Evolutionary conservation across 2,797 vertebrate genomes (phyloP).

Genomic region (Spinus pinus): DNA sequence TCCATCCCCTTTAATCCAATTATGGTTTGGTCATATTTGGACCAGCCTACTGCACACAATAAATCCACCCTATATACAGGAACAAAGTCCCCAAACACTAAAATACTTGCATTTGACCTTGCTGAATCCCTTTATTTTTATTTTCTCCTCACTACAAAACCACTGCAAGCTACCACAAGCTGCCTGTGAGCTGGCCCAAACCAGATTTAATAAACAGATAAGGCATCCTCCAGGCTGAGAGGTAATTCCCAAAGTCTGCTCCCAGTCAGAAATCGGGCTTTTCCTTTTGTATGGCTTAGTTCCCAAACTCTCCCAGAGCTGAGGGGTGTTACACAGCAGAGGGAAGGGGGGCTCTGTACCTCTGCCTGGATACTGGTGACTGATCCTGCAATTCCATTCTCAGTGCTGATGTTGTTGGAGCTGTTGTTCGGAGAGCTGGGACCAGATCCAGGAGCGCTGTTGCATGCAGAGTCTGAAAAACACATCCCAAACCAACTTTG

Average conservation of each 20-base stretch:
- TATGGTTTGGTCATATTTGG: neutral
- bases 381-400: conserved; percentile 86
- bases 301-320: neutral
- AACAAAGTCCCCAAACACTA: neutral
- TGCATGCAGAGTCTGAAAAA: conserved; percentile 89
- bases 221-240: neutral
- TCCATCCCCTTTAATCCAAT: neutral
- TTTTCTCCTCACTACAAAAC: neutral
- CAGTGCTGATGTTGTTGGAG: conserved; percentile 91
- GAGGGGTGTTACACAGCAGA: neutral
- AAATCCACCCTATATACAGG: neutral
- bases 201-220: conserved; percentile 26
- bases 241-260: neutral
- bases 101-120: neutral
- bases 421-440: conserved; percentile 98
- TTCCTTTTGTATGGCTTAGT: neutral
- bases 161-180: conserved; percentile 1
- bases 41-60: neutral
- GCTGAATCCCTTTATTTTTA: neutral
- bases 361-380: conserved; percentile 85
- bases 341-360: conserved; percentile 73
- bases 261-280: neutral
- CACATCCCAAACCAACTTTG: conserved; percentile 25
- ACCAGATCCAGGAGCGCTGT: conserved; percentile 94
- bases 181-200: neutral